Evolutionary conservation across 2,113 vertebrate species (phyloP).

Genomic region (Chloropsis cyanopogon): DNA sequence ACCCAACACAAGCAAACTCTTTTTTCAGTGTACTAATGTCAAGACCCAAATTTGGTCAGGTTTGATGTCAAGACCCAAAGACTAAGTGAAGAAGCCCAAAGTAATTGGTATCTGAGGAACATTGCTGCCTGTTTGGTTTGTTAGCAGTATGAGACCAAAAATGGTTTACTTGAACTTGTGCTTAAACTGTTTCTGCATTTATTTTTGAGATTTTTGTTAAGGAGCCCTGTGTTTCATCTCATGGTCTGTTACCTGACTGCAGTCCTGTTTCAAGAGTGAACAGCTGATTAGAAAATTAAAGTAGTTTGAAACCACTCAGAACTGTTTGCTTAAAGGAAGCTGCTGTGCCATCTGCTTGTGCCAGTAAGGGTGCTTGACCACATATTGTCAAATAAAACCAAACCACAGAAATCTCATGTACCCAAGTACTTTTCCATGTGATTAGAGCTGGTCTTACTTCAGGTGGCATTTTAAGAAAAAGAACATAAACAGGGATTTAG

Average conservation of each 20-base stretch:
- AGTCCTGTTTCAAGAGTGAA: background rate
- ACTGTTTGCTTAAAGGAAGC: background rate
- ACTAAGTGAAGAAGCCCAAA: background rate
- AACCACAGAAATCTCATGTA: background rate
- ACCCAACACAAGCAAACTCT: background rate
- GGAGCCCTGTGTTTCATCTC: background rate
- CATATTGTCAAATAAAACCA: background rate
- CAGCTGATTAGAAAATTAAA: background rate
- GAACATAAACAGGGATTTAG: background rate
- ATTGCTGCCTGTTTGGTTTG: accelerated
- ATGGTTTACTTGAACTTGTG: background rate
- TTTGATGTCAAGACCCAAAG: background rate
- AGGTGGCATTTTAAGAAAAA: background rate
- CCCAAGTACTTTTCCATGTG: background rate
- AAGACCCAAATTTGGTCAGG: background rate
- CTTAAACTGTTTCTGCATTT: background rate
- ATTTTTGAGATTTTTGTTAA: background rate
- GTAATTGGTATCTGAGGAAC: background rate
- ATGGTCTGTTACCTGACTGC: background rate
- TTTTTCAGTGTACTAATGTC: background rate
- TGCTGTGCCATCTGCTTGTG: background rate
- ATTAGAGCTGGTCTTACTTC: background rate
- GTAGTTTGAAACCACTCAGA: background rate
- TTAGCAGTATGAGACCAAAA: background rate
- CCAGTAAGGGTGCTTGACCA: background rate